phyloP scores from a whole-genome alignment of 2,797 vertebrate genomes.

The Tamandua tetradactyla region DNA sequence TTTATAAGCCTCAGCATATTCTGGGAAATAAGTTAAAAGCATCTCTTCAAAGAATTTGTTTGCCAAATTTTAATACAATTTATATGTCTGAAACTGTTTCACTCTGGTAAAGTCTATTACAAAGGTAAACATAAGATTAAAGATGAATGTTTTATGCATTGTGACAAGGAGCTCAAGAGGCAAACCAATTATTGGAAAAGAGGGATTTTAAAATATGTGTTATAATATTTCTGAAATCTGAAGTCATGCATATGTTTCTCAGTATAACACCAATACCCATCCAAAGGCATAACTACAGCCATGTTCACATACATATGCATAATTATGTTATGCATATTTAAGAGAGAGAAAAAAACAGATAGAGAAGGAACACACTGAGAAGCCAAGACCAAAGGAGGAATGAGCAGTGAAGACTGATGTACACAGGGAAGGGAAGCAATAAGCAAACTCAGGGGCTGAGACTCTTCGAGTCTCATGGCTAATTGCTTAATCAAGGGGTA shows the following conservation, averaged over 20 bases:
- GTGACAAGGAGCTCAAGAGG: neutral
- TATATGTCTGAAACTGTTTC: neutral
- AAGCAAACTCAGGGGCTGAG: neutral
- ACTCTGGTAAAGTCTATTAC: constrained; percentile 39
- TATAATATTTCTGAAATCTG: neutral
- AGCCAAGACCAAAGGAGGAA: neutral
- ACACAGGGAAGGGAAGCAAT: neutral
- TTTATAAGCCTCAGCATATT: neutral
- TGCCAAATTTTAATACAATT: constrained; percentile 60
- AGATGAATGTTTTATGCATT: neutral
- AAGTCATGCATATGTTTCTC: neutral
- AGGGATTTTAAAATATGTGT: neutral
- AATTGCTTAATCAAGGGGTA: neutral
- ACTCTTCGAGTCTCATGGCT: rapidly evolving
- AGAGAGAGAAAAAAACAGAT: neutral
- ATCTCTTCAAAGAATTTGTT: constrained; percentile 60
- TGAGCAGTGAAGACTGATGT: neutral
- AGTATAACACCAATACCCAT: neutral
- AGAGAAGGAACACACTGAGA: neutral
- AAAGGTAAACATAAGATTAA: constrained; percentile 67
- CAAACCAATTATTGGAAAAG: neutral
- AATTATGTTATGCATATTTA: neutral
- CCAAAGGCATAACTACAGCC: neutral
- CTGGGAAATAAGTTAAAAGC: constrained; percentile 44
- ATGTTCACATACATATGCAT: neutral